Conservation (phyloP, 2,888 invertebrate species). For the Aphidoletes aphidimyza region DNA sequence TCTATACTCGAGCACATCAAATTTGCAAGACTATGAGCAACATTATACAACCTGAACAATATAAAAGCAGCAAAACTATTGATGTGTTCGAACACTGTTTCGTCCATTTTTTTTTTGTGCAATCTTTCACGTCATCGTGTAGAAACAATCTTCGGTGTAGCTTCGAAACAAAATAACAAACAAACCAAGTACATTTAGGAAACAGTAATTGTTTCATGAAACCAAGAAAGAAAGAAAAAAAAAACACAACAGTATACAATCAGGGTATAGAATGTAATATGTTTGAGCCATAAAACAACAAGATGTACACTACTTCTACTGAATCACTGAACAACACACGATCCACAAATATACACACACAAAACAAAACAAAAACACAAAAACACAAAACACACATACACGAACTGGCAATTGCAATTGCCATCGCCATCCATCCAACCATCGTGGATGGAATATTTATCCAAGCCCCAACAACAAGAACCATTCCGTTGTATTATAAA, state of each 20-base stretch:
- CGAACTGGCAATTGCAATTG: slow-evolving; percentile 25
- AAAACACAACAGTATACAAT: neutral
- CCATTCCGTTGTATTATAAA: slow-evolving; percentile 15
- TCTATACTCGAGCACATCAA: slow-evolving; percentile 54
- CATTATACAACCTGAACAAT: slow-evolving; percentile 48
- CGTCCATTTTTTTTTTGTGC: neutral
- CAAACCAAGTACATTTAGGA: slow-evolving; percentile 8
- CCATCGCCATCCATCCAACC: neutral
- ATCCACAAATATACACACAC: neutral
- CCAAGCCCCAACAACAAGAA: neutral
- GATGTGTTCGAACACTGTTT: slow-evolving; percentile 35
- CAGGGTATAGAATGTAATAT: slow-evolving; percentile 22
- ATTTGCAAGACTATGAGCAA: neutral
- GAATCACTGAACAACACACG: neutral
- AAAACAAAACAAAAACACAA: neutral
- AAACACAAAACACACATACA: slow-evolving; percentile 10
- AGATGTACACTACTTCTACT: slow-evolving; percentile 30
- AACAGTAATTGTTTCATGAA: neutral
- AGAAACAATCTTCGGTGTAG: neutral
- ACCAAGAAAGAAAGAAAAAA: neutral
- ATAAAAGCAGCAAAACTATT: neutral
- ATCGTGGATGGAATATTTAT: neutral
- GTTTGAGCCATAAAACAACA: neutral
- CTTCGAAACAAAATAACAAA: neutral
- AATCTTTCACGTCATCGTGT: neutral